Conservation (phyloP, 2,888 invertebrate genomes). For the Lymantria dispar region DNA sequence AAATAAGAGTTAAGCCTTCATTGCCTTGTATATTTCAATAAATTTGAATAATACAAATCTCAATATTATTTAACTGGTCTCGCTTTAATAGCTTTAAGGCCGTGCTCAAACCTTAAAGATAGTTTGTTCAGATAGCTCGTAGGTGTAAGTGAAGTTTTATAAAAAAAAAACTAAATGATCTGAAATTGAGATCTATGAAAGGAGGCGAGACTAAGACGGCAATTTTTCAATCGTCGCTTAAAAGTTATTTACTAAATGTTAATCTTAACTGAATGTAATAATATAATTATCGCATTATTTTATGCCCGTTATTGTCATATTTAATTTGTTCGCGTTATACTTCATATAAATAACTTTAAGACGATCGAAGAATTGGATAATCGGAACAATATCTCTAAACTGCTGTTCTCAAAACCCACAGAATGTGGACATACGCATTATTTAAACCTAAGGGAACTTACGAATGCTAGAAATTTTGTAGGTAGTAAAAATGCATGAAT, state of each 20-base stretch:
- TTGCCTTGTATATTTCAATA: not conserved
- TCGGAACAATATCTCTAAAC: not conserved
- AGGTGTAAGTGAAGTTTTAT: not conserved
- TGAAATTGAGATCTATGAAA: not conserved
- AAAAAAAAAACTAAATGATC: conserved; percentile 1
- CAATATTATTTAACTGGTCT: conserved; percentile 5
- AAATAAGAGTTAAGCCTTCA: too few species aligned
- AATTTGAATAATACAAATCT: not conserved
- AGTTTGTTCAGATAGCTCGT: conserved; percentile 2
- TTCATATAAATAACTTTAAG: too few species aligned
- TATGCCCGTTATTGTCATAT: too few species aligned
- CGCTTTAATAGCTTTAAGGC: conserved; percentile 10
- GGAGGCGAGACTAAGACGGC: not conserved
- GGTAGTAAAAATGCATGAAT: conserved; percentile 64
- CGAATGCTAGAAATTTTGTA: conserved; percentile 67
- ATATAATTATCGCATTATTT: too few species aligned
- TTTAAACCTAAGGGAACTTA: conserved; percentile 50
- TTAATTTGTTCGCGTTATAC: too few species aligned
- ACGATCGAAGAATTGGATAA: too few species aligned
- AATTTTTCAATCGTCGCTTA: too few species aligned
- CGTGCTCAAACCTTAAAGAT: conserved; percentile 9
- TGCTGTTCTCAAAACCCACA: conserved; percentile 3
- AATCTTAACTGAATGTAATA: too few species aligned
- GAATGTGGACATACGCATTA: conserved; percentile 27
- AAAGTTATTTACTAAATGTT: too few species aligned